Percentiles rank a stretch among this genome's conserved stretches.
phyloP scores from a whole-genome alignment of 2,113 vertebrate species.

The Actinemys pallida region DNA sequence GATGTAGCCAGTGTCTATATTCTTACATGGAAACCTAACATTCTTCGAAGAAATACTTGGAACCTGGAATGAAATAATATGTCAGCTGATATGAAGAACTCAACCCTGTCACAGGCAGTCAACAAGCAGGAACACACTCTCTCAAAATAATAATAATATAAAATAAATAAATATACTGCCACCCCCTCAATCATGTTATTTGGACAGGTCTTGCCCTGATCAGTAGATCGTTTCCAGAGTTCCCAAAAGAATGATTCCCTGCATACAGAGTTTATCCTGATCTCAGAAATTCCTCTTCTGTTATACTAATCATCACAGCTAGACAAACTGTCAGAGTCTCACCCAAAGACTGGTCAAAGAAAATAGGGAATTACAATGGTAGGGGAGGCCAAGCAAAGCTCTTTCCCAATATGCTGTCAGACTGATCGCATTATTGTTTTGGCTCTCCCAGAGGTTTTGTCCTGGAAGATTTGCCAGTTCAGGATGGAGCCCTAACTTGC shows the following conservation, averaged over 20 bases:
- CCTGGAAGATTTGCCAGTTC: slow-evolving; percentile 10
- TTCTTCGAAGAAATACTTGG: background rate
- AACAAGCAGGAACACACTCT: background rate
- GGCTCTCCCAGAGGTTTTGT: slow-evolving; percentile 3
- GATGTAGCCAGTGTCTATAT: background rate
- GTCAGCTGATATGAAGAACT: background rate
- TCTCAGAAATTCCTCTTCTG: background rate
- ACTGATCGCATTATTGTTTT: background rate
- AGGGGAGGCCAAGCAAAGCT: background rate
- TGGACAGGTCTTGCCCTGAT: background rate
- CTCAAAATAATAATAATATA: background rate
- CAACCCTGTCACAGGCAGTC: background rate
- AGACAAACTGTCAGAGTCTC: background rate
- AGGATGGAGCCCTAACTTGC: slow-evolving; percentile 23
- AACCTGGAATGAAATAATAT: slow-evolving; percentile 31
- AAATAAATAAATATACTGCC: background rate
- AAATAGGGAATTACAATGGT: background rate
- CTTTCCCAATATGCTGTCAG: background rate
- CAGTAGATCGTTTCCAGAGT: background rate
- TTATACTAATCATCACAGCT: background rate
- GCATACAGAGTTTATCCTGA: background rate
- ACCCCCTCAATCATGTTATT: background rate
- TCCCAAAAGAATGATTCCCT: background rate
- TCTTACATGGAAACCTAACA: background rate
- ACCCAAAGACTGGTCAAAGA: background rate